phyloP scores from a whole-genome alignment of 2,113 vertebrate species.

The Miniopterus natalensis region DNA sequence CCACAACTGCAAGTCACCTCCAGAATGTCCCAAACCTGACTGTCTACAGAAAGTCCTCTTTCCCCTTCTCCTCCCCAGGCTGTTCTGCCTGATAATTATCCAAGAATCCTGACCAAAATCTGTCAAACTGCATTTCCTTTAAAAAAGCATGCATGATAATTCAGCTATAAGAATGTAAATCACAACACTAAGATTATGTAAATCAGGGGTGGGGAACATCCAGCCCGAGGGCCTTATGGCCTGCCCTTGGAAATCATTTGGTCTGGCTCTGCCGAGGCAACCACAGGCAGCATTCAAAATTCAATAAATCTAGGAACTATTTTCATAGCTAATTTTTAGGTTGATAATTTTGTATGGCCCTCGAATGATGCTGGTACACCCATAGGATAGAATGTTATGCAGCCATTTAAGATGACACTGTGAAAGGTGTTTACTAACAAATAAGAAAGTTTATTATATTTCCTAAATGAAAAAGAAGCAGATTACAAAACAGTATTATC shows the following conservation, averaged over 20 bases:
- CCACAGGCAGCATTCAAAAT: too few relatives aligned
- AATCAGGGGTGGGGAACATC: neutral
- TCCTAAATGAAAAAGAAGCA: neutral
- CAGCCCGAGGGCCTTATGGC: too few relatives aligned
- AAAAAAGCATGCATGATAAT: neutral
- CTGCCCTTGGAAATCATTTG: too few relatives aligned
- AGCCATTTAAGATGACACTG: neutral
- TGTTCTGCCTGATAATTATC: neutral
- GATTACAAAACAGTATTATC: neutral
- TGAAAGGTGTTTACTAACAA: neutral
- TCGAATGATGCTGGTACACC: too few relatives aligned
- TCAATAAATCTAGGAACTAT: too few relatives aligned
- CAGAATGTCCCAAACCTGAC: neutral
- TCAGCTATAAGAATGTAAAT: neutral
- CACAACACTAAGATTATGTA: neutral
- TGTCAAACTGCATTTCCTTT: neutral
- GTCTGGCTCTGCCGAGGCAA: too few relatives aligned
- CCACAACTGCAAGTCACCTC: neutral
- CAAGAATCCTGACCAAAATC: neutral
- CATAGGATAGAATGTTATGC: too few relatives aligned
- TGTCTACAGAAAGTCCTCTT: neutral
- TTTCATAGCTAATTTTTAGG: too few relatives aligned
- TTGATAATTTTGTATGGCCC: too few relatives aligned
- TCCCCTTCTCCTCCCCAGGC: neutral
- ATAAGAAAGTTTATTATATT: neutral